Conservation (phyloP, 2,797 vertebrate genomes). For the Thaleichthys pacificus region DNA sequence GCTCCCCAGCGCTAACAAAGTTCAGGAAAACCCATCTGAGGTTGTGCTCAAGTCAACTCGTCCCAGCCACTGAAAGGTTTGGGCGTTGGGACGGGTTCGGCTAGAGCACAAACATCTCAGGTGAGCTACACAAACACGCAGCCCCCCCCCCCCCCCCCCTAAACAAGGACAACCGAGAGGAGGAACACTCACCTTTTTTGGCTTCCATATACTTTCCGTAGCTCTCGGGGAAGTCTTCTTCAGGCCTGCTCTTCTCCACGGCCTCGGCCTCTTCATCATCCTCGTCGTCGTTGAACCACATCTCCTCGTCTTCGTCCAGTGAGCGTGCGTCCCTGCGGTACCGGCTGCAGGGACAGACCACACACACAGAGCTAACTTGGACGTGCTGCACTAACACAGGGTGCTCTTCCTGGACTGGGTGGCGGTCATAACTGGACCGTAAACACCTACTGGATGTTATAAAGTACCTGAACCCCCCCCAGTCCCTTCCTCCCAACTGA, state of each 20-base stretch:
- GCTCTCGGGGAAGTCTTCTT: conserved; percentile 94
- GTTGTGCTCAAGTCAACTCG: not conserved
- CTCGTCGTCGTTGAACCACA: conserved; percentile 98
- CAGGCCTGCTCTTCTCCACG: conserved; percentile 89
- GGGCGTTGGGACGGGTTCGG: too few relatives aligned
- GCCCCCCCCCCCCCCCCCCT: too few relatives aligned
- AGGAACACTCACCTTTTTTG: conserved; percentile 86
- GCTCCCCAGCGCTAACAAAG: too few relatives aligned
- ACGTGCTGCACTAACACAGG: not conserved
- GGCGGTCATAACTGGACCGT: too few relatives aligned
- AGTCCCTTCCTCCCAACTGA: conserved; percentile 44
- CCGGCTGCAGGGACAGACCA: conserved; percentile 66
- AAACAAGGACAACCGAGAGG: not conserved
- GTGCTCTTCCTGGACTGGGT: not conserved
- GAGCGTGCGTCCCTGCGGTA: conserved; percentile 91
- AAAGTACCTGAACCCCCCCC: too few relatives aligned
- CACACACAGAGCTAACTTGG: not conserved
- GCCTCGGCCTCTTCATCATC: conserved; percentile 92
- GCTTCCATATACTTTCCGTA: conserved; percentile 99
- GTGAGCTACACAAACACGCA: not conserved
- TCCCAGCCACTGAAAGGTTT: too few relatives aligned
- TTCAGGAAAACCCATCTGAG: not conserved
- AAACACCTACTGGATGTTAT: too few relatives aligned
- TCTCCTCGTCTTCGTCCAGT: conserved; percentile 93
- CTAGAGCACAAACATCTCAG: not conserved